phyloP scores from a whole-genome alignment of 2,797 vertebrate genomes.

The Pseudocheirus occidentalis region DNA sequence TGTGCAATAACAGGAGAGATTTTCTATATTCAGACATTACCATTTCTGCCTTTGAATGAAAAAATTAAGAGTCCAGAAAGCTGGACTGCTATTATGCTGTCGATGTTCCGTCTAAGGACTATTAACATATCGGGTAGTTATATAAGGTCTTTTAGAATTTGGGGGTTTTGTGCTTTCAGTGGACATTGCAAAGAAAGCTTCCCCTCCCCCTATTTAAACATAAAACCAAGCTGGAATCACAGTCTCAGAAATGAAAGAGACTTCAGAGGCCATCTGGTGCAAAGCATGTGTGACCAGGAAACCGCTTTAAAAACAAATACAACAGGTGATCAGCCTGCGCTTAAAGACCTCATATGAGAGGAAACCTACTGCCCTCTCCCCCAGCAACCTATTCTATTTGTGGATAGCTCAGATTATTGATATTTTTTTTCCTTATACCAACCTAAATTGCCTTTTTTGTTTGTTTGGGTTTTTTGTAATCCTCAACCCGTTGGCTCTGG shows the following conservation, averaged over 20 bases:
- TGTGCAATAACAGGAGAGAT: constrained; percentile 11
- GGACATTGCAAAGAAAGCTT: constrained; percentile 41
- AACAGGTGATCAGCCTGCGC: neutral
- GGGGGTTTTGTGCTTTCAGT: constrained; percentile 32
- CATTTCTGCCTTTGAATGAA: constrained; percentile 50
- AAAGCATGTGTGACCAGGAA: neutral
- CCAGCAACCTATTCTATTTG: neutral
- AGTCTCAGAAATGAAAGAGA: neutral
- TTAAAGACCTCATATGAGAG: neutral
- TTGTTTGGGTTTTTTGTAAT: neutral
- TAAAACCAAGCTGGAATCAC: neutral
- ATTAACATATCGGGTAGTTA: constrained; percentile 45
- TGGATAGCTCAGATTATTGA: neutral
- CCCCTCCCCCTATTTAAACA: neutral
- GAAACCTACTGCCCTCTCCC: neutral
- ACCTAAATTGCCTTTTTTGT: neutral
- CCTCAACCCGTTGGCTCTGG: neutral
- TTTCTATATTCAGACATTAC: constrained; percentile 38
- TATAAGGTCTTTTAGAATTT: constrained; percentile 57
- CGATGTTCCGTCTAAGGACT: constrained; percentile 38
- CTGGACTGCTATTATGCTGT: constrained; percentile 37
- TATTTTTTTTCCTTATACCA: neutral
- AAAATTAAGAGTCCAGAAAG: constrained; percentile 55
- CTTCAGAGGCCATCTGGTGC: neutral
- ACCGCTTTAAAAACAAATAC: neutral